phyloP scores from a whole-genome alignment of 2,113 vertebrate genomes.

The Promerops cafer region DNA sequence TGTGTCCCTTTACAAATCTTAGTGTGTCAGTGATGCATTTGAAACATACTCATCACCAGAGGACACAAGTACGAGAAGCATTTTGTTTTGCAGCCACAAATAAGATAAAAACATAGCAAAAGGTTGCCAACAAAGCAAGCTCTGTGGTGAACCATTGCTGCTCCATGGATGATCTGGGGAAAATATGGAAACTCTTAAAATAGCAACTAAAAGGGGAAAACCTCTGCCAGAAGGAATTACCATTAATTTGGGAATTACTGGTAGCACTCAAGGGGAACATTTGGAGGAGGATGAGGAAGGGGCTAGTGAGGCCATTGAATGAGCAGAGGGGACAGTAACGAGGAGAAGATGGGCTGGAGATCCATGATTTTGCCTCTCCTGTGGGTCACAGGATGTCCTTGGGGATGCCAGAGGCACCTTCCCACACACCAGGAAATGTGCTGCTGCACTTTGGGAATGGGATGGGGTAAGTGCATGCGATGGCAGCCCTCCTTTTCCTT shows the following conservation, averaged over 20 bases:
- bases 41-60: neutral
- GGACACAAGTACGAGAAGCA: neutral
- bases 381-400: neutral
- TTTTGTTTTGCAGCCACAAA: neutral
- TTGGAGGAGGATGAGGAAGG: neutral
- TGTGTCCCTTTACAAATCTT: neutral
- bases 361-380: neutral
- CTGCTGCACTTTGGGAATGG: neutral
- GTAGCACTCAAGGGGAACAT: neutral
- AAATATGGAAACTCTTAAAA: neutral
- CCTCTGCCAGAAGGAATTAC: neutral
- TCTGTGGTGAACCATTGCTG: neutral
- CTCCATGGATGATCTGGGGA: neutral
- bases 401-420: neutral
- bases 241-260: neutral
- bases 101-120: neutral
- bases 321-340: neutral
- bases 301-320: neutral
- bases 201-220: neutral
- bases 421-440: no score
- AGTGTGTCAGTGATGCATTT: rapidly evolving
- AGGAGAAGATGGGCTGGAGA: neutral
- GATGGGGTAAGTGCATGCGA: neutral
- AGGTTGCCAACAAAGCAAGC: neutral
- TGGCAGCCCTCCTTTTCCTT: neutral